Evolutionary conservation across 1,140 invertebrate genomes (phyloP).

Genomic region (Carposina sasakii): DNA sequence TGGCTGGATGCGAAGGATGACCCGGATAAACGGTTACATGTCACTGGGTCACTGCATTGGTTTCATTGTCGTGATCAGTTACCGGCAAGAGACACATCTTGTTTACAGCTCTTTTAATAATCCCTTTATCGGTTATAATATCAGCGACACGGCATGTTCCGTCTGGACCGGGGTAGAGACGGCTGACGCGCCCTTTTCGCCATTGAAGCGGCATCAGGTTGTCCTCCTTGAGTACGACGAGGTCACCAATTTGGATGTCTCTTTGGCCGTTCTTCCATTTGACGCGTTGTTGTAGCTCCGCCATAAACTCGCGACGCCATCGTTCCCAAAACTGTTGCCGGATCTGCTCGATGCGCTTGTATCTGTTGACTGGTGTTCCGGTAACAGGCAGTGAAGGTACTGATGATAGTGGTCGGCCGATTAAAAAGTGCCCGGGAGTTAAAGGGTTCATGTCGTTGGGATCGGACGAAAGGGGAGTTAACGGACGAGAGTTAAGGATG

Average conservation of each 20-base stretch:
- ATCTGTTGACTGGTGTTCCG: background rate
- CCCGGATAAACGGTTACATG: too few relatives aligned
- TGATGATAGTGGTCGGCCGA: background rate
- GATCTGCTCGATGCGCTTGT: background rate
- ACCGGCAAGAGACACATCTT: background rate
- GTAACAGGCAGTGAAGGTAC: background rate
- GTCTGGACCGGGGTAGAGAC: slow-evolving; percentile 20
- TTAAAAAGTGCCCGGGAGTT: slow-evolving; percentile 3
- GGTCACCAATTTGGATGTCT: background rate
- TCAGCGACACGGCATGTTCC: slow-evolving; percentile 13
- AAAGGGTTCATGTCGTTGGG: background rate
- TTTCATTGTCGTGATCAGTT: background rate
- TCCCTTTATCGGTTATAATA: background rate
- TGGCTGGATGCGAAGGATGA: too few relatives aligned
- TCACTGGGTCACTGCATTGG: too few relatives aligned
- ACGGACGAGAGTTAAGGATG: slow-evolving; percentile 19
- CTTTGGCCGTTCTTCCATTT: background rate
- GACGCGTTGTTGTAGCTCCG: background rate
- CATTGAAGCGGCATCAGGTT: slow-evolving; percentile 26
- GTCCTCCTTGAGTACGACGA: slow-evolving; percentile 13
- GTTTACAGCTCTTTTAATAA: background rate
- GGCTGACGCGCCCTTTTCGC: slow-evolving; percentile 28
- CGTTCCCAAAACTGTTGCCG: background rate
- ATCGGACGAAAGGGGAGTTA: slow-evolving; percentile 8
- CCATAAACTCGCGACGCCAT: background rate